Evolutionary conservation across 2,113 vertebrate genomes (phyloP), one percentile per base, ranked within the genome.

Genomic region (Chloebia gouldiae): DNA sequence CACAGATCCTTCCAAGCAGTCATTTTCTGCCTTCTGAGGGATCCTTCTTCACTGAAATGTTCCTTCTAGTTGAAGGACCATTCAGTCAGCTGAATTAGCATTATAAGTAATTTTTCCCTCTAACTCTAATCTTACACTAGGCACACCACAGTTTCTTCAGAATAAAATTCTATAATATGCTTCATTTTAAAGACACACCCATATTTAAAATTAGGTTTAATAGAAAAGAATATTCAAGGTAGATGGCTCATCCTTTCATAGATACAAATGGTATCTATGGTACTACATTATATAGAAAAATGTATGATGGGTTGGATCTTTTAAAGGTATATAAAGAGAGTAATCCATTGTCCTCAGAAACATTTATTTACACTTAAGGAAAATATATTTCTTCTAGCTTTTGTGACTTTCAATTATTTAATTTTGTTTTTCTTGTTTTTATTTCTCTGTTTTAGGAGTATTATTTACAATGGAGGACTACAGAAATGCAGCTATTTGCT

Each of bases 71-170:
- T 40, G 40, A 40, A 40, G 40, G 40, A 40, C 40, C 40, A 40
- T 40, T 40, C 40, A 40, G 4, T 24, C 53, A 57, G 11, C 6
- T 56, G 30, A 85, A 53, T 39, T 47, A 63, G 0, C 2, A 37
- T 42, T 45, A 24, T 7, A 59, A 20, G 8, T 86, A 27, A 65
- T 86, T 65, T 31, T 8, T 77, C 7, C 40, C 54, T 20, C 18
- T 64, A 47, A 40, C 16, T 63, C 14, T 53, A 44, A 39, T 10
- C 0, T 2, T 56, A 35, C 7, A 20, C 6, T 31, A 33, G 40
- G n/a, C 16, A 56, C 1, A 4, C 3, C 35, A 64, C 5, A 27
- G 2, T 20, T 2, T 0, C 1, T 54, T 28, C 28, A 79, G 47
- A 87, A 60, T 30, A 61, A 72, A 76, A 69, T 50, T 57, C 39